Evolutionary conservation across 2,797 vertebrate genomes (phyloP), one percentile per base, ranked within the genome.

Genomic region (Halcyon badia): DNA sequence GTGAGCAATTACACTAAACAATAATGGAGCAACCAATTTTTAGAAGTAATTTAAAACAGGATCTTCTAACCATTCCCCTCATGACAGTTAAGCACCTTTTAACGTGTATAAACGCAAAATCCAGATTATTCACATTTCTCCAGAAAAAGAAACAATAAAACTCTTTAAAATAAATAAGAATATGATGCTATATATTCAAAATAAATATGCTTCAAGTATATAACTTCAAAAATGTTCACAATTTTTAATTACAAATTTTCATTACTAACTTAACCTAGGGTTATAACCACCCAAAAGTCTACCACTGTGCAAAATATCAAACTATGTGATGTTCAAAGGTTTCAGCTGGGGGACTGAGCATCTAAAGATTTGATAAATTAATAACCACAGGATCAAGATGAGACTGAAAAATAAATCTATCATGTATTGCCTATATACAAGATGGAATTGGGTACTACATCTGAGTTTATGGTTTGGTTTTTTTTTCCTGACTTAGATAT

Each of bases 141-240:
- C 11, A 25, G 51, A 39, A 75, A 90, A 86, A 60, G 8, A 70
- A 54, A 51, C 5, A 44, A 35, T 7, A 48, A 16, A 42, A 80
- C 57, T 66, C 11, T 64, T 82, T 61, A 42, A 68, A 66, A 35
- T 9, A 85, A 83, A 16, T 24, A 85, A 51, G 35, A 78, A 69
- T 66, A 73, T 18, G 0, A 77, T 51, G 24, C 24, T 58, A 41
- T 15, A 5, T 22, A 51, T 26, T 11, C 7, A 28, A 49, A 75
- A 39, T 30, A 87, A 57, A 65, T 20, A 79, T 1, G 5, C 11
- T 79, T 79, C 61, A 72, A 41, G 24, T 9, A 86, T 9, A 3
- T 7, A 2, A 8, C 31, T 75, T 20, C 9, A 3, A 0, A 5
- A 28, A 33, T 16, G 1, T 14, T 79, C 56, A 58, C 11, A 33